A percentile compares a stretch with the other conserved stretches of the same genome.
Evolutionary conservation across 2,888 invertebrate genomes (phyloP).

Genomic region (Lottia gigantea): DNA sequence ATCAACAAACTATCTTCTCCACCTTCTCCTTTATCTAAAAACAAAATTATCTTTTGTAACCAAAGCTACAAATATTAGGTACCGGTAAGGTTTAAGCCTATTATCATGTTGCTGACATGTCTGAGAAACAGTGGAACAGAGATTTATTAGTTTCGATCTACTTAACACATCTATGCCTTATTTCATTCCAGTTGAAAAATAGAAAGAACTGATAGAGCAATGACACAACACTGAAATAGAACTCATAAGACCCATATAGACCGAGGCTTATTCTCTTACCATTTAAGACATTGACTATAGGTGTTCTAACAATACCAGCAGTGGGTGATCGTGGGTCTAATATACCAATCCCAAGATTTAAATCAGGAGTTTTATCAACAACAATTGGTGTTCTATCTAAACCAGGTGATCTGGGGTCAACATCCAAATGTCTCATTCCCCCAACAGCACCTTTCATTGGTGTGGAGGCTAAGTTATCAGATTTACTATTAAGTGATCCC

Average conservation of each 20-base stretch:
- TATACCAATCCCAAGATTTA: slow-evolving; percentile 9
- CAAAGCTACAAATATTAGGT: too few relatives aligned
- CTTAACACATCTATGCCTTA: too few relatives aligned
- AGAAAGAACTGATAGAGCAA: too few relatives aligned
- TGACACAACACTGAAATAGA: too few relatives aligned
- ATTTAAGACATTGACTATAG: slow-evolving; percentile 26
- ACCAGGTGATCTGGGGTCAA: slow-evolving; percentile 54
- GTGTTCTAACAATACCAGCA: slow-evolving; percentile 42
- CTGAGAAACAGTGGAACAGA: too few relatives aligned
- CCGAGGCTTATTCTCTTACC: not conserved
- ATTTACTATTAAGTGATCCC: slow-evolving; percentile 30
- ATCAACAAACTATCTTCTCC: not conserved
- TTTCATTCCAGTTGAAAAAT: too few relatives aligned
- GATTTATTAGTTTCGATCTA: too few relatives aligned
- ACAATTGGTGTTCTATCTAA: slow-evolving; percentile 51
- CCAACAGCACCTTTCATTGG: slow-evolving; percentile 31
- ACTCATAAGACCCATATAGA: not conserved
- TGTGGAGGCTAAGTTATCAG: slow-evolving; percentile 22
- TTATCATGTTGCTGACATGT: too few relatives aligned
- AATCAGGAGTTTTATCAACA: slow-evolving; percentile 49
- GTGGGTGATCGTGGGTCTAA: slow-evolving; percentile 46
- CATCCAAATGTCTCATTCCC: slow-evolving; percentile 32
- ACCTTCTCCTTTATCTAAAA: not conserved
- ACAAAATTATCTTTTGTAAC: too few relatives aligned
- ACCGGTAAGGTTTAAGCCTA: too few relatives aligned